Base-by-base conservation (phyloP, 2,888 invertebrate species). In the Trissoscelio sp. region DNA sequence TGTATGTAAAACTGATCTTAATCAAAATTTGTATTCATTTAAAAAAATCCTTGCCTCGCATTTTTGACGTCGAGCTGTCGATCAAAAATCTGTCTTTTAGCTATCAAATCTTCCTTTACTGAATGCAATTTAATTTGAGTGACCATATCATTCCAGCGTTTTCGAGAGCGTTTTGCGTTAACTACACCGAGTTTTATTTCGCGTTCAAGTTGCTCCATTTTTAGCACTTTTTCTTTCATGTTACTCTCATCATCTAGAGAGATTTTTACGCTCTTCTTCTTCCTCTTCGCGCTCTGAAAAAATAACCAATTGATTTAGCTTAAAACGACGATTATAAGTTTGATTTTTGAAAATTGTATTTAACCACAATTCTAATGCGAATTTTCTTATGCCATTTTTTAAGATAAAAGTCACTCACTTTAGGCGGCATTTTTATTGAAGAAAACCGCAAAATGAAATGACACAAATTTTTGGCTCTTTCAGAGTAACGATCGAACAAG, bases 51-150 rank as follows among this genome's bases (percentile, higher is more conserved):
- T 37, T 77, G 88, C 90, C 88, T 87, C 83, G 92, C 92, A 84
- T 93, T 92, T 83, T 92, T 92, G 28, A 89, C 88, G 83, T 93
- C 93, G 6, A 93, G 83, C 1, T 89, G 87, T 14, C 91, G 89
- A 67, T 93, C 92, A 83, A 93, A 92, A 57, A 90, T 90, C 44
- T 89, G 91, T 92, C 92, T 92, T 0, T 91, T 90, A 51, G 91
- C 90, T 69, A 91, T 89, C 28, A 92, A 66, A 60, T 92, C 92
- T 66, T 90, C 88, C 44, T 85, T 86, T 85, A 92, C 90, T 37
- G 88, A 85, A 0, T 92, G 92, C 72, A 92, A 78, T 37, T 91
- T 88, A 3, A 92, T 87, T 0, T 86, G 85, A 28, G 90, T 87
- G 64, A 93, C 86, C 86, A 91, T 89, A 58, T 92, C 86, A 66